phyloP scores from a whole-genome alignment of 2,797 vertebrate genomes.

The Hippocampus kuda region DNA sequence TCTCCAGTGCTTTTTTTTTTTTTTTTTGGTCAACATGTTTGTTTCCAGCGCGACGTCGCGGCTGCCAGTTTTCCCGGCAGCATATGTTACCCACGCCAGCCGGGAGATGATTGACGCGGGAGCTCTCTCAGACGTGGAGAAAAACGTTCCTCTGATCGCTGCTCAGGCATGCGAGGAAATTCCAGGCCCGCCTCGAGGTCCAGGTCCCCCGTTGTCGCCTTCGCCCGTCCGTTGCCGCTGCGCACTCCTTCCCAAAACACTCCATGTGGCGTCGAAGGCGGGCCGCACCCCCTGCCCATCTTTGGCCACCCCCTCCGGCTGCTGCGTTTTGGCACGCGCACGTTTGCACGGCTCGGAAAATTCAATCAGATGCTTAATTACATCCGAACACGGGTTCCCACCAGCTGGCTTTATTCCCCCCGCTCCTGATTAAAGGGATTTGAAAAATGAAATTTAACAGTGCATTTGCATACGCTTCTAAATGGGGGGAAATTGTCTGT shows the following conservation, averaged over 20 bases:
- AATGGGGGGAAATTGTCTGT: slow-evolving; percentile 59
- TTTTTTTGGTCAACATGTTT: slow-evolving; percentile 11
- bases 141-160: slow-evolving; percentile 61
- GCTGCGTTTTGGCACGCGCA: slow-evolving; percentile 53
- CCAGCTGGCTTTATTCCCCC: slow-evolving; percentile 93
- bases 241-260: slow-evolving; percentile 35
- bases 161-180: slow-evolving; percentile 57
- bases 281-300: slow-evolving; percentile 22
- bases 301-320: slow-evolving; percentile 22
- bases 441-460: slow-evolving; percentile 90
- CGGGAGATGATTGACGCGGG: slow-evolving; percentile 57
- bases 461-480: slow-evolving; percentile 78
- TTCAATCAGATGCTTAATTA: slow-evolving; percentile 98
- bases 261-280: slow-evolving; percentile 60
- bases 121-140: slow-evolving; percentile 51
- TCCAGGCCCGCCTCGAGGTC: slow-evolving; percentile 50
- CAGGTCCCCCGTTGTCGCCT: slow-evolving; percentile 45
- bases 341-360: slow-evolving; percentile 75
- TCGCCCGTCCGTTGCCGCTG: slow-evolving; percentile 10
- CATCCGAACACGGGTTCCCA: slow-evolving; percentile 84
- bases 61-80: slow-evolving; percentile 30
- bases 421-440: slow-evolving; percentile 94
- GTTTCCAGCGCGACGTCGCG: slow-evolving; percentile 15
- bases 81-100: slow-evolving; percentile 39
- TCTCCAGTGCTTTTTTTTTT: neutral